These are phyloP conservation scores for Zalophus californianus DNA, from an alignment of 2,797 vertebrate species.

Conservation along the genomic window DNA sequence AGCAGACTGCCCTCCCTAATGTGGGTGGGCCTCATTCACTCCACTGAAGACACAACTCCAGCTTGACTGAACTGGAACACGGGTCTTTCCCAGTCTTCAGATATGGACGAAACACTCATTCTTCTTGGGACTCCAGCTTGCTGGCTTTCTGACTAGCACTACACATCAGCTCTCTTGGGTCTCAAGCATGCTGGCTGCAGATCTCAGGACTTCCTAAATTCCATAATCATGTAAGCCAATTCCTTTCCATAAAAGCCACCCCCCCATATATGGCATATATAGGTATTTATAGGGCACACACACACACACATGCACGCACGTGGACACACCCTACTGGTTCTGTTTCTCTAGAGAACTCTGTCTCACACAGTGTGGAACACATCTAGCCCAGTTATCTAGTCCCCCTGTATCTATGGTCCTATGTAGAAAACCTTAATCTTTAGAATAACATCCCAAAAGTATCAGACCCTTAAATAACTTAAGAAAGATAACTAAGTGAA, in stretches of 20 bases:
- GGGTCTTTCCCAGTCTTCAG: background rate
- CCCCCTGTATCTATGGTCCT: background rate
- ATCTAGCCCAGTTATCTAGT: too few relatives aligned
- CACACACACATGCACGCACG: too few relatives aligned
- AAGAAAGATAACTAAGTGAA: background rate
- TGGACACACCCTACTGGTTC: rapidly evolving
- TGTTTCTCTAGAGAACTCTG: background rate
- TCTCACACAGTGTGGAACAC: background rate
- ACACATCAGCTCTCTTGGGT: background rate
- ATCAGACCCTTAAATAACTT: too few relatives aligned
- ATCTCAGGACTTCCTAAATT: background rate
- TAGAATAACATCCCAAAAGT: too few relatives aligned
- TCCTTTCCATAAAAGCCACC: background rate
- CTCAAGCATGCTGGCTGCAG: background rate
- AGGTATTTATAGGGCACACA: too few relatives aligned
- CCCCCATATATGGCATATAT: too few relatives aligned
- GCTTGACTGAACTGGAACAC: background rate
- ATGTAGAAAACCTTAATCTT: background rate
- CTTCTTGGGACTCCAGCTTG: background rate
- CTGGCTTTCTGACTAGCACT: background rate
- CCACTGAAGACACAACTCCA: background rate
- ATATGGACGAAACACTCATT: background rate
- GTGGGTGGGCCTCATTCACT: background rate
- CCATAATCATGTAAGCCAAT: background rate
- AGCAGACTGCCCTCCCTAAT: background rate